phyloP scores from a whole-genome alignment of 1,140 invertebrate species.

The Bombus confusus region DNA sequence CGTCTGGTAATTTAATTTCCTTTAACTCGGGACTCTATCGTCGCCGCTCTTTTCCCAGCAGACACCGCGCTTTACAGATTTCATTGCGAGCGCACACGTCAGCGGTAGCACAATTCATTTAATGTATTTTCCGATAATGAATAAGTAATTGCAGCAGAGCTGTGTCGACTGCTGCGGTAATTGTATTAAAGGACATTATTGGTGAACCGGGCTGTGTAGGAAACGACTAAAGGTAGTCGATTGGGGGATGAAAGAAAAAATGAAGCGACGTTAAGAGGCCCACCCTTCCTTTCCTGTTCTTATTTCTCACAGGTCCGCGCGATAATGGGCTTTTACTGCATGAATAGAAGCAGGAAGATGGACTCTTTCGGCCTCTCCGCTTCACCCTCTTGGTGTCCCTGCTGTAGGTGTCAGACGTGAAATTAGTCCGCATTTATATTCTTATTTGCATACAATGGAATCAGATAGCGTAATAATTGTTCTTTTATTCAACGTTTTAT shows the following conservation, averaged over 20 bases:
- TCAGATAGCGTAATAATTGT: constrained; percentile 68
- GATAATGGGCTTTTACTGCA: constrained; percentile 68
- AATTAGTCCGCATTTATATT: constrained; percentile 69
- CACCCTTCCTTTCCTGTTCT: constrained; percentile 46
- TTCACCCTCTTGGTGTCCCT: neutral
- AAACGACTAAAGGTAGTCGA: neutral
- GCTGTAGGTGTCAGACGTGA: constrained; percentile 62
- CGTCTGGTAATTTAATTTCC: constrained; percentile 55
- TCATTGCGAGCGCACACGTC: constrained; percentile 37
- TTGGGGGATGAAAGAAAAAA: neutral
- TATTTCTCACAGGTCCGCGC: constrained; percentile 56
- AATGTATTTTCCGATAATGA: constrained; percentile 55
- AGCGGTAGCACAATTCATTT: neutral
- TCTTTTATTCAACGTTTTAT: constrained; percentile 62
- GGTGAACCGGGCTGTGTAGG: neutral
- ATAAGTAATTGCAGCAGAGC: constrained; percentile 55
- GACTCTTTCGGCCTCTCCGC: constrained; percentile 38
- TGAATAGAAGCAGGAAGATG: constrained; percentile 64
- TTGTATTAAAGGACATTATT: constrained; percentile 58
- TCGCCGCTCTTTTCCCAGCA: neutral
- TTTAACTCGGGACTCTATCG: constrained; percentile 14
- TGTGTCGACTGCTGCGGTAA: constrained; percentile 40
- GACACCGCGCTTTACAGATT: constrained; percentile 1
- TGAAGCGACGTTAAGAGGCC: constrained; percentile 52
- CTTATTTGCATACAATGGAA: constrained; percentile 69